Evolutionary conservation across 2,113 vertebrate species (phyloP).

Genomic region (Mesocricetus auratus): DNA sequence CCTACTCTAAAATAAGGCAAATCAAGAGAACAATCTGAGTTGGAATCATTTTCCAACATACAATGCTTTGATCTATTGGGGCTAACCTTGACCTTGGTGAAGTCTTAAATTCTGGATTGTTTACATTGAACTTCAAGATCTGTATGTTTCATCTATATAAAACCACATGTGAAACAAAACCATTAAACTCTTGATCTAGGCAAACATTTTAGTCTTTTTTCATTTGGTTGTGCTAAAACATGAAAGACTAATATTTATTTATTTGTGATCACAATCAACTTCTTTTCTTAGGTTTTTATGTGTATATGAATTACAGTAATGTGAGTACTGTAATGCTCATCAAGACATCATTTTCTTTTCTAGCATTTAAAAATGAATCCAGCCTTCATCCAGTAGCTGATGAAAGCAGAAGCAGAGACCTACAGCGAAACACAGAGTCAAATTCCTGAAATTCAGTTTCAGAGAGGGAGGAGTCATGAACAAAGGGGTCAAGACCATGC

Average conservation of each 20-base stretch:
- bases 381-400: too few relatives aligned
- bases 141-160: constrained; percentile 10
- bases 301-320: constrained; percentile 36
- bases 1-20: not conserved
- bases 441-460: too few relatives aligned
- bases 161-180: not conserved
- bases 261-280: constrained; percentile 67
- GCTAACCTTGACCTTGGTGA: not conserved
- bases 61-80: not conserved
- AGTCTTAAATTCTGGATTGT: constrained; percentile 16
- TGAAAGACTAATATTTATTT: constrained; percentile 52
- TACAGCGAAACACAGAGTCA: too few relatives aligned
- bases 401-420: too few relatives aligned
- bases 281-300: constrained; percentile 49
- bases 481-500: too few relatives aligned
- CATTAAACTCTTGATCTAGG: not conserved
- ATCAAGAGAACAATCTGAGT: not conserved
- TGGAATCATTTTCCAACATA: not conserved
- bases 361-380: constrained; percentile 66
- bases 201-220: constrained; percentile 1
- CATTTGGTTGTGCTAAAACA: constrained; percentile 19
- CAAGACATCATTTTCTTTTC: constrained; percentile 62
- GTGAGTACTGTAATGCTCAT: constrained; percentile 39
- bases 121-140: constrained; percentile 47
- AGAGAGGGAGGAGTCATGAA: too few relatives aligned